phyloP scores from a whole-genome alignment of 2,888 invertebrate genomes.

The Mythimna loreyi region DNA sequence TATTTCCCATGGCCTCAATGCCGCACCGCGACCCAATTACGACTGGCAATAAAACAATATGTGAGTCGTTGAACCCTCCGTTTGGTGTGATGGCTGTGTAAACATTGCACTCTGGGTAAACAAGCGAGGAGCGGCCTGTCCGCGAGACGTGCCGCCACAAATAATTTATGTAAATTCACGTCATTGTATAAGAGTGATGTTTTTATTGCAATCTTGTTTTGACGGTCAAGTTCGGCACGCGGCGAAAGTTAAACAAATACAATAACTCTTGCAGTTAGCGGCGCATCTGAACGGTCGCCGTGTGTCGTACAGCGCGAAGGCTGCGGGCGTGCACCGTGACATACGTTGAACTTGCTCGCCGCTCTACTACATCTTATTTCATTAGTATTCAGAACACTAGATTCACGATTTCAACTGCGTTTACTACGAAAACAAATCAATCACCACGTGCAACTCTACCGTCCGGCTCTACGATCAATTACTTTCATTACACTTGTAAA shows the following conservation, averaged over 20 bases:
- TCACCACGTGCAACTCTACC: conserved; percentile 4
- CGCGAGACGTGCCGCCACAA: conserved; percentile 84
- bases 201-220: conserved; percentile 88
- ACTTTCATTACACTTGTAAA: conserved; percentile 14
- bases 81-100: conserved; percentile 81
- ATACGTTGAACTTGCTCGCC: conserved; percentile 19
- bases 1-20: conserved; percentile 81
- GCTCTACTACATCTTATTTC: conserved; percentile 20
- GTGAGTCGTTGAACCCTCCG: conserved; percentile 87
- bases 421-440: conserved; percentile 32
- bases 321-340: conserved; percentile 31
- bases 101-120: conserved; percentile 87
- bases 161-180: conserved; percentile 90
- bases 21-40: conserved; percentile 87
- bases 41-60: conserved; percentile 88
- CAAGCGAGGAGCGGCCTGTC: conserved; percentile 54
- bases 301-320: conserved; percentile 33
- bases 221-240: conserved; percentile 88
- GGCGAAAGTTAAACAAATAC: conserved; percentile 82
- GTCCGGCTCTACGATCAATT: neutral
- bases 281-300: conserved; percentile 36
- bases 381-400: conserved; percentile 15
- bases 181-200: conserved; percentile 88
- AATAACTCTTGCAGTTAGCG: conserved; percentile 67
- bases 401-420: conserved; percentile 11